Evolutionary conservation across 2,888 invertebrate species (phyloP), one percentile per base, ranked within the genome.

Genomic region (Tubulanus polymorphus): DNA sequence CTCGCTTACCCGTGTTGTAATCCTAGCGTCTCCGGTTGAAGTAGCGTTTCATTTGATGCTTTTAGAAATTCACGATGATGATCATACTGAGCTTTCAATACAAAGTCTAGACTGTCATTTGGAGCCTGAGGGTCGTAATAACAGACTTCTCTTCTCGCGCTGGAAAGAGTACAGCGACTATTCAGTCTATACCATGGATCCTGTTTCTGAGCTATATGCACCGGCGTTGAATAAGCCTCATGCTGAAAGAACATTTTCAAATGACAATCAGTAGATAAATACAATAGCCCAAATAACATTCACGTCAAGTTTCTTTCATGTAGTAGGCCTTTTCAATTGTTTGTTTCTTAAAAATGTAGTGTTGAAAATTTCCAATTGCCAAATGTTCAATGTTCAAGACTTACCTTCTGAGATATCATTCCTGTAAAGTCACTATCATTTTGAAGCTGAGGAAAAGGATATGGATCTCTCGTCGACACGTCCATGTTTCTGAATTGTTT

Each of bases 51-150:
- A 61, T 73, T 70, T 53, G 64, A 72, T 35, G 66, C 71, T 46
- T 62, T 71, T 6, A 79, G 64, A 30, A 78, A 70, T 45, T 74
- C 72, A 15, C 66, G 63, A 62, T 79, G 75, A 26, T 79, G 78
- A 58, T 78, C 63, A 61, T 79, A 79, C 41, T 72, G 63, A 25
- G 78, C 63, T 59, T 77, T 79, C 23, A 79, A 63, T 12, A 75
- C 62, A 68, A 79, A 79, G 61, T 79, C 79, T 35, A 79, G 63
- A 55, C 70, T 72, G 65, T 79, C 79, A n/a, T 62, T 62, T 20
- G 79, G 78, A 6, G 75, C 75, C 48, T 67, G 62, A 18, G 76
- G 76, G 52, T 79, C 79, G 56, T 62, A 62, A 54, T 75, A 72
- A 53, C 66, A 72, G 28, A 74, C 67, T 55, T 77, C 74, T 51